Conservation (phyloP, 1,140 invertebrate genomes). For the Diprion similis region DNA sequence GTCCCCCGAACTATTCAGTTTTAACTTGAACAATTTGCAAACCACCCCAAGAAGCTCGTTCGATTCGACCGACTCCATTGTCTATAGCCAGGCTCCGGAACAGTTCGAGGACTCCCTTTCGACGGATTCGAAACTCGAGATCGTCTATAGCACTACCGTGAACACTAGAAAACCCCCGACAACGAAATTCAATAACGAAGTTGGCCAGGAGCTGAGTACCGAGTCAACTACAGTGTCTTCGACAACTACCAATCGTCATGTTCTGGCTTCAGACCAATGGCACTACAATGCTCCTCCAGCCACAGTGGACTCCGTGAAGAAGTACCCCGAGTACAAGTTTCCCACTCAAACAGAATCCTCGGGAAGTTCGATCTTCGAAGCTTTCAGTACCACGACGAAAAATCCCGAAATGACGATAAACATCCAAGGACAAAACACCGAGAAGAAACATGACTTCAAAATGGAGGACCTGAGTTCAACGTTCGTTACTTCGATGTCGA, state of each 20-base stretch:
- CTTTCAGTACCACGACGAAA: not conserved
- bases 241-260: constrained; percentile 25
- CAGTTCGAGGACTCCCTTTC: constrained; percentile 9
- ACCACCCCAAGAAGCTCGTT: not conserved
- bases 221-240: constrained; percentile 22
- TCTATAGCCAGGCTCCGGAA: not conserved
- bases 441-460: constrained; percentile 11
- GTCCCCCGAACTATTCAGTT: constrained; percentile 49
- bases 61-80: not conserved
- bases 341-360: not conserved
- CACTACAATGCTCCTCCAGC: constrained; percentile 46
- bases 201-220: not conserved
- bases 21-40: constrained; percentile 43
- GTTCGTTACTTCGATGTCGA: constrained; percentile 51
- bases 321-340: not conserved
- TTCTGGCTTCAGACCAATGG: constrained; percentile 48
- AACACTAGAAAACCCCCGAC: constrained; percentile 30
- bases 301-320: not conserved
- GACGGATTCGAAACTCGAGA: constrained; percentile 34
- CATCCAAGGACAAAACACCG: not conserved
- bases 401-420: not conserved
- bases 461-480: constrained; percentile 34
- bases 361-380: not conserved
- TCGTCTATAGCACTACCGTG: constrained; percentile 45
- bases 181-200: not conserved